Evolutionary conservation across 2,113 vertebrate genomes (phyloP), one percentile per base, ranked within the genome.

Genomic region (Salvelinus sp.): DNA sequence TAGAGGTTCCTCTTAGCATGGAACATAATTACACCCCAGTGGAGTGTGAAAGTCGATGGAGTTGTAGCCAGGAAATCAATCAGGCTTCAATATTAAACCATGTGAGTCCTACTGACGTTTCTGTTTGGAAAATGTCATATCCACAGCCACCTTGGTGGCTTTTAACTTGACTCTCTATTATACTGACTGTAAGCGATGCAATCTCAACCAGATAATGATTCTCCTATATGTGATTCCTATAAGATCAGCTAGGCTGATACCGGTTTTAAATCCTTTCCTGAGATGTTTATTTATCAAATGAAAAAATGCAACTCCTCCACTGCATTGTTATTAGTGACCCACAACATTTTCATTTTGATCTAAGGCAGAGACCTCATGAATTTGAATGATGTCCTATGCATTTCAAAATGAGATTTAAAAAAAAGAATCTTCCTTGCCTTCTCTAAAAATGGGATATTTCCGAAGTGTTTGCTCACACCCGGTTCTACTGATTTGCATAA

Each of bases 261-360:
- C 38, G 38, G 10, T 44, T 44, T 44, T 44, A 44, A 44, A 44
- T 44, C 38, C 38, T 44, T 9, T 1, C 38, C 38, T 44, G 38
- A 44, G 9, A 73, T 77, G 84, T 86, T 90, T 88, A 78, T 82
- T 78, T 78, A 64, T 57, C 78, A 81, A 86, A 80, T 85, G 86
- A 88, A 14, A 44, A 44, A 44, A 81, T 54, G 47, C 72, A 83
- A 71, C 65, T 57, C 58, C 4, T 82, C 76, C 58, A 48, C 44
- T 81, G 70, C 84, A 80, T 44, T 44, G 86, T 90, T 89, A 88
- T 90, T 85, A 82, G 16, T 54, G 50, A 14, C 82, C 83, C 76
- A 70, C 74, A 58, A 80, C 85, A 89, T 92, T 89, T 87, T 75
- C 82, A 86, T 87, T 91, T 85, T 76, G 79, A 90, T 86, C 84